Conservation (phyloP, 2,888 invertebrate species). For the Colletes collaris region DNA sequence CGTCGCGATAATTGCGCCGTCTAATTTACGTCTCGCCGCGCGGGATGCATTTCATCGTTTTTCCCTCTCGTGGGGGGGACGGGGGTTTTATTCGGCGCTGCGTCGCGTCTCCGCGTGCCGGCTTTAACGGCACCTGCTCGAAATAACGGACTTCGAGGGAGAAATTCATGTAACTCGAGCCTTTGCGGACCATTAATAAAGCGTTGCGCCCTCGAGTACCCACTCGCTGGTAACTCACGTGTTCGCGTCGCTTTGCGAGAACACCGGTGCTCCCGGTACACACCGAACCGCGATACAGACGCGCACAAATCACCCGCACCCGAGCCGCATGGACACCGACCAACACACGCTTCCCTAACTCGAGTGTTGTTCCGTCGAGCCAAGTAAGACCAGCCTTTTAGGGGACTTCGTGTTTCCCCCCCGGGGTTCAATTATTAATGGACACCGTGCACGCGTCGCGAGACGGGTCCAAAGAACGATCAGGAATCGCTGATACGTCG, state of each 20-base stretch:
- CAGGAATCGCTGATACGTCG: too few species aligned
- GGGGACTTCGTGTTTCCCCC: background rate
- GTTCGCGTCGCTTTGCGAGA: slow-evolving; percentile 34
- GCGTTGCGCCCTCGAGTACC: slow-evolving; percentile 42
- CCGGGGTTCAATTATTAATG: too few species aligned
- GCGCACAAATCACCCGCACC: slow-evolving; percentile 7
- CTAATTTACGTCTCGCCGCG: slow-evolving; percentile 38
- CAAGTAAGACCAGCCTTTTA: background rate
- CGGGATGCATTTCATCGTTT: slow-evolving; percentile 15
- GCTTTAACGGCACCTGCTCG: slow-evolving; percentile 14
- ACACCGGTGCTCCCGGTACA: slow-evolving; percentile 8
- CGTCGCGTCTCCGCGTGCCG: slow-evolving; percentile 15
- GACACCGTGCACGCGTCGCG: too few species aligned
- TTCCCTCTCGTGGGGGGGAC: background rate
- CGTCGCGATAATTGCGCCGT: slow-evolving; percentile 47
- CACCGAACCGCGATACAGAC: background rate
- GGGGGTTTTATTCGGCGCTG: slow-evolving; percentile 1
- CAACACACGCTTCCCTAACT: background rate
- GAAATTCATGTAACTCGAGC: slow-evolving; percentile 62
- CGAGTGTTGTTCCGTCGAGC: background rate
- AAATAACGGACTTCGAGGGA: slow-evolving; percentile 60
- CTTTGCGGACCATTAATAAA: slow-evolving; percentile 67
- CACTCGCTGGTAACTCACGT: slow-evolving; percentile 51
- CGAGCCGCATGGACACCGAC: background rate
- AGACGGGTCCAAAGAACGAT: too few species aligned